phyloP scores from a whole-genome alignment of 1,140 invertebrate species.

The Drosophila bocqueti region DNA sequence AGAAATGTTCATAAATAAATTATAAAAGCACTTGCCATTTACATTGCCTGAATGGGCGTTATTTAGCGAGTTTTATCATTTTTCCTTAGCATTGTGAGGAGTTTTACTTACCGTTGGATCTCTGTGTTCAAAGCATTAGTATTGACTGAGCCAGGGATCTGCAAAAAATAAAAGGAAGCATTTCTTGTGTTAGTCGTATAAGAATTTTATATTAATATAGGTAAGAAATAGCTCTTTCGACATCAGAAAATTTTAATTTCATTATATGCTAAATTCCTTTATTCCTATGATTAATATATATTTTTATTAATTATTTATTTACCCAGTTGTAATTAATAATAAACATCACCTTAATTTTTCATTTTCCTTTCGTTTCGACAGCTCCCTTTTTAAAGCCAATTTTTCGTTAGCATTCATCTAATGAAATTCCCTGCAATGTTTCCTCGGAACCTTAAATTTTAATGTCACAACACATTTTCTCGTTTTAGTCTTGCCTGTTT shows the following conservation, averaged over 20 bases:
- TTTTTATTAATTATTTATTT: too few species aligned
- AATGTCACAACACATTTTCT: constrained; percentile 50
- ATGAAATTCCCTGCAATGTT: constrained; percentile 49
- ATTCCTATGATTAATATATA: too few species aligned
- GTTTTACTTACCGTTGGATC: constrained; percentile 13
- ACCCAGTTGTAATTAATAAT: not conserved
- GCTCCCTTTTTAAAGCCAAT: constrained; percentile 26
- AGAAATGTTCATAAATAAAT: constrained; percentile 47
- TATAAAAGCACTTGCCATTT: constrained; percentile 22
- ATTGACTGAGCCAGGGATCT: not conserved
- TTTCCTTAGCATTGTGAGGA: not conserved
- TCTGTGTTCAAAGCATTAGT: not conserved
- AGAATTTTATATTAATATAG: not conserved
- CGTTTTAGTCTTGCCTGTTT: constrained; percentile 39
- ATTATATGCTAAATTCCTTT: too few species aligned
- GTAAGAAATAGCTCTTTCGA: not conserved
- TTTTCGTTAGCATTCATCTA: constrained; percentile 30
- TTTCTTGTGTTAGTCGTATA: not conserved
- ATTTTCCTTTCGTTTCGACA: constrained; percentile 1
- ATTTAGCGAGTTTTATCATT: not conserved
- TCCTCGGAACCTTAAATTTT: constrained; percentile 67
- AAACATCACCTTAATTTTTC: not conserved
- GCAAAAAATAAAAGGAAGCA: constrained; percentile 4
- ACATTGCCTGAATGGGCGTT: constrained; percentile 28
- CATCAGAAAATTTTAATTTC: too few species aligned